Percentiles rank a stretch among this genome's conserved stretches.
Conservation (phyloP, 2,888 invertebrate genomes). For the Acholoe squamosa region DNA sequence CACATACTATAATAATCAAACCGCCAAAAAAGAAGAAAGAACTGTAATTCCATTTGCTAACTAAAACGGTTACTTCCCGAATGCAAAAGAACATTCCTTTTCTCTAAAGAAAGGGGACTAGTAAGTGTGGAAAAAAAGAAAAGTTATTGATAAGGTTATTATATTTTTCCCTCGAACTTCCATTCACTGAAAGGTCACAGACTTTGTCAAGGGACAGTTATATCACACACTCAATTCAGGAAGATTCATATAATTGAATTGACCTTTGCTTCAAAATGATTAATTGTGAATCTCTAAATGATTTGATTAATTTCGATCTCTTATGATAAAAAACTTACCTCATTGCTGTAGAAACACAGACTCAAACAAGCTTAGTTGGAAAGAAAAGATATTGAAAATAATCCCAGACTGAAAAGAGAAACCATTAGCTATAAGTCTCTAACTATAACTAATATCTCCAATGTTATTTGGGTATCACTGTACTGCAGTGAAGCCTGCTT, state of each 20-base stretch:
- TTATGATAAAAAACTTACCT: not conserved
- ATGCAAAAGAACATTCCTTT: not conserved
- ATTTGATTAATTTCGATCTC: not conserved
- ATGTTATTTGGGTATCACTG: no score
- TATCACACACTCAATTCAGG: not conserved
- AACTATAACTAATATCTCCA: no score
- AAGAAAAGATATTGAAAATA: not conserved
- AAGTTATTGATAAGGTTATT: conserved; percentile 46
- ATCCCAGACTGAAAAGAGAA: no score
- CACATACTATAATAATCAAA: not conserved
- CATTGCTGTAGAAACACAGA: not conserved
- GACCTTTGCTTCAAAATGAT: conserved; percentile 1
- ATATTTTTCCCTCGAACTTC: conserved; percentile 37
- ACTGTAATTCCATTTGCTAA: conserved; percentile 30
- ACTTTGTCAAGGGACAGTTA: conserved; percentile 1
- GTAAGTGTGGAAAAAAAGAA: not conserved
- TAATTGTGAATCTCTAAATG: not conserved
- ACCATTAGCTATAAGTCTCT: no score
- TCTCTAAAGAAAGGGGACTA: not conserved
- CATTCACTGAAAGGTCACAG: conserved; percentile 48
- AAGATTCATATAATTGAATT: conserved; percentile 34
- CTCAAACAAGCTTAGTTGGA: not conserved
- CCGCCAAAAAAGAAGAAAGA: not conserved
- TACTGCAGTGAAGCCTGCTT: no score
- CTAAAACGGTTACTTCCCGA: not conserved